Percentiles rank a stretch among this genome's conserved stretches.
Evolutionary conservation across 1,140 invertebrate genomes (phyloP).

Genomic region (Drosophila mauritiana): DNA sequence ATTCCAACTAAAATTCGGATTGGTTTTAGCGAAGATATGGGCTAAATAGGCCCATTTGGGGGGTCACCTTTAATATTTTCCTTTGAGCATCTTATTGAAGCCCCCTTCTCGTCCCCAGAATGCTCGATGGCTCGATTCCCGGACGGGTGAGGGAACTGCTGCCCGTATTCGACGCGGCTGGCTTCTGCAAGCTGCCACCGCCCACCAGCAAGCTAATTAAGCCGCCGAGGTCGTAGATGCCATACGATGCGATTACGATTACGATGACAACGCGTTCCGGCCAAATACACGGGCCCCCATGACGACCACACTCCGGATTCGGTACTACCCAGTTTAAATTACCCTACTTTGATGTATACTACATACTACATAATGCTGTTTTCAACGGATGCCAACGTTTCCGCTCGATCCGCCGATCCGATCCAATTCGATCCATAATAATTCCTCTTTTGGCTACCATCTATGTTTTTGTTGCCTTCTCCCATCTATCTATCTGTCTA

Average conservation of each 20-base stretch:
- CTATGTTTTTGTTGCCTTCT: constrained; percentile 24
- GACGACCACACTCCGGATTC: constrained; percentile 30
- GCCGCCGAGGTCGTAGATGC: constrained; percentile 85
- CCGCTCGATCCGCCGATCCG: constrained; percentile 43
- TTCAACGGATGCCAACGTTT: constrained; percentile 54
- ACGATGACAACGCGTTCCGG: constrained; percentile 55
- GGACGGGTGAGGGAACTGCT: constrained; percentile 90
- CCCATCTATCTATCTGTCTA: constrained; percentile 11
- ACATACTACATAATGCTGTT: constrained; percentile 35
- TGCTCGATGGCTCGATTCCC: constrained; percentile 86
- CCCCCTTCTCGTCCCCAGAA: constrained; percentile 70
- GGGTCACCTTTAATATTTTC: background rate
- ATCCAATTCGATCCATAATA: constrained; percentile 59
- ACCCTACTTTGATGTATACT: constrained; percentile 22
- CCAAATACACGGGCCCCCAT: constrained; percentile 34
- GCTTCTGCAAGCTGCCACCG: constrained; percentile 91
- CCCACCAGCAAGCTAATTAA: constrained; percentile 91
- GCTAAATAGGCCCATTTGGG: background rate
- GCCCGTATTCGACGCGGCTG: constrained; percentile 92
- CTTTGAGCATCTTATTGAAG: background rate
- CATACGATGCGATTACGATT: constrained; percentile 12
- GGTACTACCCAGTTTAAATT: constrained; percentile 26
- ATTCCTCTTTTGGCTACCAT: constrained; percentile 72
- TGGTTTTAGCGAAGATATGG: background rate
- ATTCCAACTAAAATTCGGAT: background rate